A percentile compares a stretch with the other conserved stretches of the same genome.
These are phyloP conservation scores for Moxostoma hubbsi DNA, from an alignment of 2,797 vertebrate species.

Conservation along the genomic window DNA sequence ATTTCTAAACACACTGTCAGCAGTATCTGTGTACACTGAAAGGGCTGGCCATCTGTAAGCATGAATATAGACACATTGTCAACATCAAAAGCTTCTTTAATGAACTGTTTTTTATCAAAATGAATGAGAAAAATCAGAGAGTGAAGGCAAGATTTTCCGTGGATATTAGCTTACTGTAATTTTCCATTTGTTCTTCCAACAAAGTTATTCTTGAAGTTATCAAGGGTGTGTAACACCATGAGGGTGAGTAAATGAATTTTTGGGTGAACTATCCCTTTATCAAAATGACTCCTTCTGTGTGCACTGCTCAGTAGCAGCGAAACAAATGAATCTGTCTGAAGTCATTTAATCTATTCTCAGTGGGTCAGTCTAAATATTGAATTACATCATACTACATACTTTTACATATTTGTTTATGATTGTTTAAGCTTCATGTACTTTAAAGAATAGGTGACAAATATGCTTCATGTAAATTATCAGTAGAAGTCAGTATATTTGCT, in stretches of 20 bases:
- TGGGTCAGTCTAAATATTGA: not conserved
- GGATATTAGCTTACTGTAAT: no score
- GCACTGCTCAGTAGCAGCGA: not conserved
- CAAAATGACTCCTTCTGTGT: not conserved
- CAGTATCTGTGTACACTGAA: not conserved
- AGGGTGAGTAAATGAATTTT: not conserved
- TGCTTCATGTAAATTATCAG: slow-evolving; percentile 10
- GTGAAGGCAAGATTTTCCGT: no score
- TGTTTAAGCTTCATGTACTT: not conserved
- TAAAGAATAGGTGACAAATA: not conserved
- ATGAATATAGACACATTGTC: not conserved
- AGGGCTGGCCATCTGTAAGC: not conserved
- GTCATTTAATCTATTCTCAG: slow-evolving; percentile 7
- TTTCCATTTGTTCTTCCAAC: no score
- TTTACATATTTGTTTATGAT: not conserved
- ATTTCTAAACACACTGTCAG: not conserved
- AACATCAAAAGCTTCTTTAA: not conserved
- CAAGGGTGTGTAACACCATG: not conserved
- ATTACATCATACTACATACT: not conserved
- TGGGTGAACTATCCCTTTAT: not conserved
- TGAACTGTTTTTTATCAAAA: not conserved
- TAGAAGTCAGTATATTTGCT: not conserved
- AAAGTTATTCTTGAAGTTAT: no score
- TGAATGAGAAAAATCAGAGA: not conserved
- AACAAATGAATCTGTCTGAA: not conserved